A percentile compares a stretch with the other conserved stretches of the same genome.
phyloP scores from a whole-genome alignment of 1,140 invertebrate genomes.

The Drosophila sp. region DNA sequence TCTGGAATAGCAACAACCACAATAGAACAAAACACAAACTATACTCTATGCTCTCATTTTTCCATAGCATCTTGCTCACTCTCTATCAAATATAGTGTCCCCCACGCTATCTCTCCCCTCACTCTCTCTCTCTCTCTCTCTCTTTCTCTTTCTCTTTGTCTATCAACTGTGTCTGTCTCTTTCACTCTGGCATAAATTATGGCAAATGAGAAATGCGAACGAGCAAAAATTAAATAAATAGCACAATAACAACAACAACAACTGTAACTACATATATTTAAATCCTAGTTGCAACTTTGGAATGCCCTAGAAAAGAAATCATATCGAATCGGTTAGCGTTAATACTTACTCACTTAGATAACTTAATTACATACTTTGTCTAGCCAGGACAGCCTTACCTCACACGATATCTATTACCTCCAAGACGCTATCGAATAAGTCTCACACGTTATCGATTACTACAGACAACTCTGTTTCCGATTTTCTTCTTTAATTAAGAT shows the following conservation, averaged over 20 bases:
- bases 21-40: background rate
- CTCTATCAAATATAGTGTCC: background rate
- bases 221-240: slow-evolving; percentile 72
- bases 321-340: no score
- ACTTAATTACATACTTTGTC: no score
- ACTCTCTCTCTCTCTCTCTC: slow-evolving; percentile 2
- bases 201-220: slow-evolving; percentile 64
- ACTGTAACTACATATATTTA: background rate
- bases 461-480: no score
- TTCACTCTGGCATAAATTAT: slow-evolving; percentile 54
- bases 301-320: background rate
- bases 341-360: no score
- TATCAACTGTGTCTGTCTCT: background rate
- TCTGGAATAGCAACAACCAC: slow-evolving; percentile 12
- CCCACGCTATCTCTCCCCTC: background rate
- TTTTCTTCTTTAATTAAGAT: no score
- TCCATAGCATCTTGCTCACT: background rate
- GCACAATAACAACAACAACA: slow-evolving; percentile 39
- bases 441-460: no score
- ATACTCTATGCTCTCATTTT: slow-evolving; percentile 6
- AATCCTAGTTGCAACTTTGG: background rate
- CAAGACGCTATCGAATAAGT: no score
- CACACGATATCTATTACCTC: no score
- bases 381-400: no score
- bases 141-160: background rate